phyloP scores from a whole-genome alignment of 2,888 invertebrate species.

The Brenthis hecate region DNA sequence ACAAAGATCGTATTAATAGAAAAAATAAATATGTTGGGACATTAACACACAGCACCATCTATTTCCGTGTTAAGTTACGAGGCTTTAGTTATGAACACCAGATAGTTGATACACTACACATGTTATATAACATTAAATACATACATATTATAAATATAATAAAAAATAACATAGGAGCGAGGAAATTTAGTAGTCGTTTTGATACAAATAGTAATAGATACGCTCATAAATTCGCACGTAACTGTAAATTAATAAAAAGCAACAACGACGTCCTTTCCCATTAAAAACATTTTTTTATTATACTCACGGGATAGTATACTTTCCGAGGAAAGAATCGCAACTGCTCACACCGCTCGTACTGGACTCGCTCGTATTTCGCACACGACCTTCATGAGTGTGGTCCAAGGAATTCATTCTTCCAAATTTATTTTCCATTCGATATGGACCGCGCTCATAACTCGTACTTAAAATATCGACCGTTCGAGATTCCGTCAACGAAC shows the following conservation, averaged over 20 bases:
- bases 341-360: slow-evolving; percentile 92
- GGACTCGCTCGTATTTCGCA: slow-evolving; percentile 85
- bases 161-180: not conserved
- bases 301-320: slow-evolving; percentile 82
- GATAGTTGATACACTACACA: too few species aligned
- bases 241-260: too few species aligned
- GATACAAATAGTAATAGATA: not conserved
- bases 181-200: not conserved
- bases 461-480: slow-evolving; percentile 83
- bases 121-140: too few species aligned
- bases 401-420: slow-evolving; percentile 72
- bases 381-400: slow-evolving; percentile 69
- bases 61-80: too few species aligned
- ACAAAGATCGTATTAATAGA: too few species aligned
- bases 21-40: too few species aligned
- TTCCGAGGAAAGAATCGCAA: slow-evolving; percentile 87
- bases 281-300: not conserved
- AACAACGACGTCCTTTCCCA: too few species aligned
- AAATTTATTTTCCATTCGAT: slow-evolving; percentile 60
- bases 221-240: too few species aligned
- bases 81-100: too few species aligned
- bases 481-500: slow-evolving; percentile 86
- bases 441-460: slow-evolving; percentile 60
- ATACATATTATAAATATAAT: too few species aligned
- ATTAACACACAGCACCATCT: too few species aligned